Evolutionary conservation across 2,113 vertebrate species (phyloP).

Genomic region (Paralichthys olivaceus): DNA sequence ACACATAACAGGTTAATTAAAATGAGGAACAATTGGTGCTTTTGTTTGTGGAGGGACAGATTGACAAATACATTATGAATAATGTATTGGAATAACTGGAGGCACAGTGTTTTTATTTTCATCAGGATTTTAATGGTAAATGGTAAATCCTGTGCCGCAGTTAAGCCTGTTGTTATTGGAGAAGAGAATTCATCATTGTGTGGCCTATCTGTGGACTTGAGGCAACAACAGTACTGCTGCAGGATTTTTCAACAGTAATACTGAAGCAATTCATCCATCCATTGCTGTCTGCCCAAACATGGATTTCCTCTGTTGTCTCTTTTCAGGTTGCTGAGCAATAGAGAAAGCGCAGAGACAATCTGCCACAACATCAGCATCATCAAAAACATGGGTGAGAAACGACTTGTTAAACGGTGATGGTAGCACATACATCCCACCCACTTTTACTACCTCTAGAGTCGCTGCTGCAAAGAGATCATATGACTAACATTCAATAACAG

Average conservation of each 20-base stretch:
- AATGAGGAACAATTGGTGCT: not conserved
- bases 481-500: not conserved
- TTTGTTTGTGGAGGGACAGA: not conserved
- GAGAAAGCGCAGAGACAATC: slow-evolving; percentile 50
- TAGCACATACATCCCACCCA: slow-evolving; percentile 20
- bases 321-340: slow-evolving; percentile 73
- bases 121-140: not conserved
- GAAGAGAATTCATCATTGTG: too few species aligned
- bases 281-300: slow-evolving; percentile 3
- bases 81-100: not conserved
- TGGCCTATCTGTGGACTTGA: too few species aligned
- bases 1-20: not conserved
- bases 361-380: slow-evolving; percentile 76
- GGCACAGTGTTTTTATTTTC: not conserved
- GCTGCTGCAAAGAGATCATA: not conserved
- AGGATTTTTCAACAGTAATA: not conserved
- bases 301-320: slow-evolving; percentile 25
- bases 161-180: not conserved
- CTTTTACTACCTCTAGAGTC: slow-evolving; percentile 8
- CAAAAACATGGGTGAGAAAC: slow-evolving; percentile 79
- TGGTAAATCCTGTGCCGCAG: not conserved
- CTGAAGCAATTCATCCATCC: not conserved
- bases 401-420: slow-evolving; percentile 2
- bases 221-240: not conserved
- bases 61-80: not conserved